Evolutionary conservation across 2,113 vertebrate species (phyloP).

Genomic region (Scomber scombrus): DNA sequence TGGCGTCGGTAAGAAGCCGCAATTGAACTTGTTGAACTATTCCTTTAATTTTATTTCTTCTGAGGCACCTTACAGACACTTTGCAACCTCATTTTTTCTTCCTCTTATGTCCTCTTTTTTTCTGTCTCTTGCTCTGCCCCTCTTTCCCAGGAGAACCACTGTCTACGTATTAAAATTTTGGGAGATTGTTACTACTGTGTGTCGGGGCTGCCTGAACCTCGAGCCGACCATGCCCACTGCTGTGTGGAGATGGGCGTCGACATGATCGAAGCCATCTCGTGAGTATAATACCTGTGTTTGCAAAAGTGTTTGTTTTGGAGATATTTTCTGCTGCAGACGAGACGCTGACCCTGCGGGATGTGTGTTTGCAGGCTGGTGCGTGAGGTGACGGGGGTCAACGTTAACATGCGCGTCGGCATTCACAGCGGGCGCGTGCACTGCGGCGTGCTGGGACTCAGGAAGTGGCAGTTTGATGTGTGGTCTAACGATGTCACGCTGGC

Average conservation of each 20-base stretch:
- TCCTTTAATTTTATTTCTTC: background rate
- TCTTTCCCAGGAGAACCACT: conserved; percentile 92
- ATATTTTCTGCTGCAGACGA: background rate
- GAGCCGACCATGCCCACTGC: conserved; percentile 96
- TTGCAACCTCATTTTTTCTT: background rate
- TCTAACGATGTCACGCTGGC: conserved; percentile 96
- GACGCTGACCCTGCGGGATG: background rate
- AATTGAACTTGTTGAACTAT: background rate
- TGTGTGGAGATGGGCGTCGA: conserved; percentile 98
- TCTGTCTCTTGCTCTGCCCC: background rate
- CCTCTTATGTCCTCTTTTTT: background rate
- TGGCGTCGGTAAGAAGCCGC: conserved; percentile 89
- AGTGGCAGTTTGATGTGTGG: conserved; percentile 99
- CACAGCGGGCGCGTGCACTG: conserved; percentile 97
- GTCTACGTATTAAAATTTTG: conserved; percentile 96
- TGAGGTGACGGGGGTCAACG: conserved; percentile 95
- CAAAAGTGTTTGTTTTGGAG: background rate
- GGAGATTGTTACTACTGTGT: conserved; percentile 98
- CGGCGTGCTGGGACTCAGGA: conserved; percentile 94
- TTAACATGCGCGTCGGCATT: conserved; percentile 99
- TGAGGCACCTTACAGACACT: background rate
- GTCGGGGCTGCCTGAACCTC: conserved; percentile 93
- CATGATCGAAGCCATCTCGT: conserved; percentile 99
- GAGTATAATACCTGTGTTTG: conserved; percentile 75
- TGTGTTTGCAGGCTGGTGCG: conserved; percentile 89